Base-by-base conservation (phyloP, 2,113 vertebrate genomes). In the Xiphophorus maculatus region DNA sequence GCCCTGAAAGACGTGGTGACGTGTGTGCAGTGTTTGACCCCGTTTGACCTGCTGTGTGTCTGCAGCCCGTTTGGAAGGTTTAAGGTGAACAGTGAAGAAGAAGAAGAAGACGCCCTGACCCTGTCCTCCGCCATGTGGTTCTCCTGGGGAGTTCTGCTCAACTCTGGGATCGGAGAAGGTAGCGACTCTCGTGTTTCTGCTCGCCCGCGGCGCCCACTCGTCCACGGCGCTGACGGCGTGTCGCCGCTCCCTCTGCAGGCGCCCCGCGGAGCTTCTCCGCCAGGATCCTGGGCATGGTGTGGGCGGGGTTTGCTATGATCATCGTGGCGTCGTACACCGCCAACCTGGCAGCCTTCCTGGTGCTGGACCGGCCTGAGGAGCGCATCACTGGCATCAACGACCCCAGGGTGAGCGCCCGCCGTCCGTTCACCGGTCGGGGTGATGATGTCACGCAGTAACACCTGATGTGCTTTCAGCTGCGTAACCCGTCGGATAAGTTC, bases 111-210 rank as follows among this genome's bases (percentile, higher is more conserved):
- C 60, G 97, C 97, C 67, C 94, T 99, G 92, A 99, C 98, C 73
- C 94, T 99, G 69, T 99, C 98, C 30, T 99, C 98, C 0, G 98
- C 98, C 65, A 99, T 99, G 98, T 99, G 98, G 98, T 99, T 99
- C 94, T 99, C 98, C 87, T 99, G 98, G 98, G 98, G 98, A 78
- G 97, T 99, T 84, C 93, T 99, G 87, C 93, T 99, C 90, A 99
- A 99, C 91, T 99, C 98, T 0, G 98, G 98, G 80, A 99, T 99
- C 0, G 98, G 98, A 90, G 98, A 99, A 98, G 98, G 98, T 99
- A 25, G 29, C 96, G 10, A 63, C 17, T 7, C 8, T 15, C 7
- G 4, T 5, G 17, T 19, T 48, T 22, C 13, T 5, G 35, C 3
- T 19, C 25, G 0, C 25, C 0, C 1, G 15, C 15, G 17, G 25